These are phyloP conservation scores for Linnaemya vulpina DNA, from an alignment of 2,888 invertebrate species.

Conservation along the genomic window DNA sequence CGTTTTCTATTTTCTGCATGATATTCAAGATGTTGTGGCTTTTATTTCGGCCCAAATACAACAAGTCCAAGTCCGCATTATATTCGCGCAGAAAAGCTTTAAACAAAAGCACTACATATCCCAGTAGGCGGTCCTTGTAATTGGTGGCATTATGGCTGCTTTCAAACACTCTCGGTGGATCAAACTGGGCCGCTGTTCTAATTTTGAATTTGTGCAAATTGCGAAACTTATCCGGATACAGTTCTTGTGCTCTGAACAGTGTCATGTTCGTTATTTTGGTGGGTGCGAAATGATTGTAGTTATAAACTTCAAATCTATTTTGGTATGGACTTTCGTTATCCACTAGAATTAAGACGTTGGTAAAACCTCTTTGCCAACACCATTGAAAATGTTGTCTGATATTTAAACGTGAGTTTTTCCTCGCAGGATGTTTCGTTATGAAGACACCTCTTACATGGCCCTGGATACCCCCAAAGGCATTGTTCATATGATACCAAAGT, in stretches of 20 bases:
- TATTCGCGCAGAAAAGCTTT: conserved; percentile 72
- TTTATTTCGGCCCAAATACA: conserved; percentile 67
- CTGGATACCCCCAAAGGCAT: conserved; percentile 73
- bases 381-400: conserved; percentile 74
- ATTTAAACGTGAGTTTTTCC: conserved; percentile 23
- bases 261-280: conserved; percentile 61
- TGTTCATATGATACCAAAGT: conserved; percentile 73
- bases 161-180: conserved; percentile 75
- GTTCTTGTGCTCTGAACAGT: neutral
- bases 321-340: conserved; percentile 35
- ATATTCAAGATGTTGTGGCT: conserved; percentile 70
- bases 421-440: conserved; percentile 47
- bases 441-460: conserved; percentile 73
- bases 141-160: conserved; percentile 3
- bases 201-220: conserved; percentile 73
- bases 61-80: conserved; percentile 73
- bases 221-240: conserved; percentile 71
- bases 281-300: conserved; percentile 72
- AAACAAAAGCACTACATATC: conserved; percentile 74
- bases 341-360: conserved; percentile 72
- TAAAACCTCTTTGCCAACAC: conserved; percentile 76
- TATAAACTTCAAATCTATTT: conserved; percentile 63
- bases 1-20: conserved; percentile 69
- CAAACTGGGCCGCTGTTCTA: conserved; percentile 72
- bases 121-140: conserved; percentile 57